Evolutionary conservation across 1,140 invertebrate genomes (phyloP), one percentile per base, ranked within the genome.

Genomic region (Zaprionus tsacasi): DNA sequence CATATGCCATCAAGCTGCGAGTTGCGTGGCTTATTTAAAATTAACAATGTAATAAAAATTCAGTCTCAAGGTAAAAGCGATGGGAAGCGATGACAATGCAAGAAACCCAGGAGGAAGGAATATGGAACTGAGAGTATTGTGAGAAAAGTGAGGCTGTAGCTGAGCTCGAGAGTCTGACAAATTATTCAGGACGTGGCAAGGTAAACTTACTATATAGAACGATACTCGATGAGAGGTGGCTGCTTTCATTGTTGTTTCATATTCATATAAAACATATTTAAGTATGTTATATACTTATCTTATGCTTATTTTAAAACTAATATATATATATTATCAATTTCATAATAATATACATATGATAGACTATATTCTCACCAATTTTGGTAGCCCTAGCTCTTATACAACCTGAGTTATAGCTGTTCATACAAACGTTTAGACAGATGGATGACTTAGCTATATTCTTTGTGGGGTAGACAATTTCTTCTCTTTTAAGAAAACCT

Each of bases 11-110:
- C 74, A 88, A 88, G 70, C 78, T 65, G 74, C 40, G 40, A 45
- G n/a, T 45, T 45, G 40, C 71, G 85, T 89, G 85, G 74, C 75
- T 88, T 88, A 89, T 89, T 88, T 89, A 78, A 88, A 88, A 88
- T 88, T 89, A 88, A 88, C 83, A 89, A 89, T 81, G 78, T 81
- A 88, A 88, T 88, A 88, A 88, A 88, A 89, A 72, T 83, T 65
- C 80, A 78, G 79, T 83, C 70, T 58, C 69, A 59, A 63, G 61
- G 68, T 74, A 67, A 30, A 30, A 67, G 57, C 59, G 70, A 45
- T 45, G 40, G 40, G 40, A 67, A 71, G 52, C 63, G 69, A 57
- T 77, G 82, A 82, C 79, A 87, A 79, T 76, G 72, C 66, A 60
- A 36, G 38, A 63, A 55, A 54, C 13, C 11, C 48, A 30, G 27